A percentile compares a stretch with the other conserved stretches of the same genome.
Evolutionary conservation across 2,797 vertebrate species (phyloP).

Genomic region (Discoglossus pictus): DNA sequence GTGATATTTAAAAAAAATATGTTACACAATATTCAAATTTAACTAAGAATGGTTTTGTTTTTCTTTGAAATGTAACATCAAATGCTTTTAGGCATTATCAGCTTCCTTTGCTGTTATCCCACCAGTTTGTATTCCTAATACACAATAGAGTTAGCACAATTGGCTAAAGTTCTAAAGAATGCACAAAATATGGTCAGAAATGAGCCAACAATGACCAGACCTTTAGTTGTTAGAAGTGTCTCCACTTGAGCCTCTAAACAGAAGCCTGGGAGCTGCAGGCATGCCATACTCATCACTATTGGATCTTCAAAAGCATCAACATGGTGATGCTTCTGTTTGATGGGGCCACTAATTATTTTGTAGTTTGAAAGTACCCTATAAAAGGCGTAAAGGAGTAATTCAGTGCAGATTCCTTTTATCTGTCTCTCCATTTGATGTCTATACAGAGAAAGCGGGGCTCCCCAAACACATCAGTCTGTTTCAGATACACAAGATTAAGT

Average conservation of each 20-base stretch:
- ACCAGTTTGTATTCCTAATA: constrained; percentile 15
- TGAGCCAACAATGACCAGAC: constrained; percentile 42
- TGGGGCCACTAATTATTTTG: constrained; percentile 70
- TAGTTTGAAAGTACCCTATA: constrained; percentile 71
- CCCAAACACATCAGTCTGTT: constrained; percentile 85
- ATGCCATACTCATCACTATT: constrained; percentile 48
- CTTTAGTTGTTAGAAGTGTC: constrained; percentile 40
- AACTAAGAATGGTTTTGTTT: not conserved
- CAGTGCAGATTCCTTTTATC: constrained; percentile 76
- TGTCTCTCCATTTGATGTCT: constrained; percentile 80
- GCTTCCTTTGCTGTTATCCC: constrained; percentile 15
- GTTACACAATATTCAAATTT: not conserved
- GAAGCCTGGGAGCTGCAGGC: constrained; percentile 52
- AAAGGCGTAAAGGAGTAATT: constrained; percentile 74
- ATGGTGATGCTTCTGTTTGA: constrained; percentile 56
- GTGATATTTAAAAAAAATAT: no score
- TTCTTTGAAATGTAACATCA: not conserved
- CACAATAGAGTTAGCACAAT: constrained; percentile 26
- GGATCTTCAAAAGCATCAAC: constrained; percentile 55
- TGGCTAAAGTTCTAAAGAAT: constrained; percentile 36
- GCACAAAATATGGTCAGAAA: constrained; percentile 39
- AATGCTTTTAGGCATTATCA: not conserved
- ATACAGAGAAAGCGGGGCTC: constrained; percentile 75
- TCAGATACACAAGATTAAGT: constrained; percentile 99
- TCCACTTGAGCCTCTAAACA: constrained; percentile 54